These are phyloP conservation scores for Volucella bombylans DNA, from an alignment of 2,888 invertebrate species.

Conservation along the genomic window DNA sequence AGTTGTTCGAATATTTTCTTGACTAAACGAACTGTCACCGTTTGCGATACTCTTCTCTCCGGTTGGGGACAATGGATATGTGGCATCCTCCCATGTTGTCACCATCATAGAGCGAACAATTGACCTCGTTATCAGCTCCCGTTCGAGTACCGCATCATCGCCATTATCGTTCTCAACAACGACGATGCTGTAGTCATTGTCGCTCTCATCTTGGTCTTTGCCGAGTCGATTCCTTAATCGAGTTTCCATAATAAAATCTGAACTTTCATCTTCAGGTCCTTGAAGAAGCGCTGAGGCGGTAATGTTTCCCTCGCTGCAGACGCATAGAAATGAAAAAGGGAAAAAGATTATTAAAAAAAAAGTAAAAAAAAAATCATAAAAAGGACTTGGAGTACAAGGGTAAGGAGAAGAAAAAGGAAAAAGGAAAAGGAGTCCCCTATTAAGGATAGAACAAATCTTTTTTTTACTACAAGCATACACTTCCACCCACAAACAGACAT, in stretches of 20 bases:
- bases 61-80: slow-evolving; percentile 7
- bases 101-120: slow-evolving; percentile 76
- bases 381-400: slow-evolving; percentile 11
- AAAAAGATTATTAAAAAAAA: slow-evolving; percentile 8
- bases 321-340: slow-evolving; percentile 39
- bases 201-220: slow-evolving; percentile 49
- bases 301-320: slow-evolving; percentile 74
- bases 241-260: slow-evolving; percentile 79
- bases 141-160: slow-evolving; percentile 73
- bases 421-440: slow-evolving; percentile 13
- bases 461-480: slow-evolving; percentile 14
- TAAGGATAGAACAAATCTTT: slow-evolving; percentile 36
- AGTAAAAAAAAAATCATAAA: slow-evolving; percentile 8
- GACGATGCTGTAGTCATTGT: slow-evolving; percentile 11
- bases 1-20: slow-evolving; percentile 57
- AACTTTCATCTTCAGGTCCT: slow-evolving; percentile 77
- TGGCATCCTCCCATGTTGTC: slow-evolving; percentile 71
- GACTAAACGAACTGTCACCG: slow-evolving; percentile 39
- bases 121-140: slow-evolving; percentile 77
- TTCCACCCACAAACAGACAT: slow-evolving; percentile 24
- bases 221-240: slow-evolving; percentile 76
- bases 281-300: slow-evolving; percentile 76
- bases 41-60: neutral
- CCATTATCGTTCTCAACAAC: slow-evolving; percentile 46
- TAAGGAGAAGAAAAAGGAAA: slow-evolving; percentile 5